Evolutionary conservation across 2,888 invertebrate species (phyloP), one percentile per base, ranked within the genome.

Genomic region (Tenthredo livida): DNA sequence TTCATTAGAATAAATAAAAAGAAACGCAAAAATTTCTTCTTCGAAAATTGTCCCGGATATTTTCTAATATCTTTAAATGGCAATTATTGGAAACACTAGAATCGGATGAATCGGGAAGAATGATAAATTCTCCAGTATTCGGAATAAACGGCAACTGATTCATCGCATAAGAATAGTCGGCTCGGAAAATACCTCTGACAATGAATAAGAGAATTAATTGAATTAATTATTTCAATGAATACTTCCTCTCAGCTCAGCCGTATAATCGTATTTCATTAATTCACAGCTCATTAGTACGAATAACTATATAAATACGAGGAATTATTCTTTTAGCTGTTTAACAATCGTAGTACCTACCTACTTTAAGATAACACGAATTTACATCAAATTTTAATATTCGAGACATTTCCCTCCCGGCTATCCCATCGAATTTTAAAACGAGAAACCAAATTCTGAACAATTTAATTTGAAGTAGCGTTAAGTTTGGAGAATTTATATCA

Each of bases 1-100:
- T 43, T 43, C 7, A 73, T n/a, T 21, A 25, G 43, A 77, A 54
- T 15, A 54, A 77, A 77, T 17, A 50, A 77, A 50, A 77, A 77
- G 29, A 50, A 77, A 50, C 77, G 29, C 25, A 29, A 15, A 77
- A 50, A 43, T n/a, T 25, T 17, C 67, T 25, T 17, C 67, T 67
- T 33, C 17, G 17, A 33, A 33, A 15, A 33, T 67, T 67, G 17
- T 29, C 33, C 3, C 25, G 29, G 12, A 65, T 67, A 15, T 33
- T 67, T 15, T 33, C 1, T 29, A 29, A 33, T 33, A 33, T 25
- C 15, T 33, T 9, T 12, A 12, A 25, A 10, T 61, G 29, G 3
- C 33, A 67, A 67, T 67, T 33, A 61, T 29, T 29, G 1, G 1
- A 61, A 61, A 25, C 1, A 61, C 25, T 10, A 61, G 61, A 61